Base-by-base conservation (phyloP, 2,888 invertebrate genomes). In the Copidosoma aretas region DNA sequence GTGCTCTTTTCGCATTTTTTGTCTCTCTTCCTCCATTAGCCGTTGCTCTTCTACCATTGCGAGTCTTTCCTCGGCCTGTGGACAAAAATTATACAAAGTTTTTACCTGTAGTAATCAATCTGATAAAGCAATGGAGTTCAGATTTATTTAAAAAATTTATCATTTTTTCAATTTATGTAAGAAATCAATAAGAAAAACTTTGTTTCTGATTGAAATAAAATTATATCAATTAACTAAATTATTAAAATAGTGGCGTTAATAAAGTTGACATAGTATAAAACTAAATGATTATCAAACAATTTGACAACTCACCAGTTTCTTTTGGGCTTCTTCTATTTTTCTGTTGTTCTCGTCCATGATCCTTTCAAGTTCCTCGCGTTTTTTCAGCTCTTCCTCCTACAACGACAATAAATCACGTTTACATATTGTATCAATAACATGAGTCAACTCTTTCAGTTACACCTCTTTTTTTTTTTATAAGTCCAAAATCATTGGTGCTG, bases 271-370 rank as follows among this genome's bases (percentile, higher is more conserved):
- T 17, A 51, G 17, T 51, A 17, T n/a, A 51, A 51, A n/a, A 46
- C n/a, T 10, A 17, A 46, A 10, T 46, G 3, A 46, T 46, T 46
- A n/a, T 46, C 12, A 2, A 4, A 10, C 14, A 46, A n/a, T 46
- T 46, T n/a, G 12, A 19, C 22, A 70, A 86, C 89, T 89, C 84
- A 97, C 97, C 91, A 97, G 88, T 91, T 95, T 96, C 82, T 92
- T 91, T 88, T 97, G 97, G 77, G 97, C 97, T 85, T 97, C 97
- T 86, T 97, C 97, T 77, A 97, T 96, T 88, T 97, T 97, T 86
- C 90, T 91, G 89, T 97, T 97, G 88, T 98, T 98, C 88, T 98
- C 97, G 80, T 95, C 95, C 90, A 97, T 91, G 86, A 97, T 97
- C 86, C 91, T 91, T 87, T 97, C 97, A 84, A 97, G 89, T 86